Evolutionary conservation across 2,113 vertebrate species (phyloP).

Genomic region (Phrynocephalus versicolor): DNA sequence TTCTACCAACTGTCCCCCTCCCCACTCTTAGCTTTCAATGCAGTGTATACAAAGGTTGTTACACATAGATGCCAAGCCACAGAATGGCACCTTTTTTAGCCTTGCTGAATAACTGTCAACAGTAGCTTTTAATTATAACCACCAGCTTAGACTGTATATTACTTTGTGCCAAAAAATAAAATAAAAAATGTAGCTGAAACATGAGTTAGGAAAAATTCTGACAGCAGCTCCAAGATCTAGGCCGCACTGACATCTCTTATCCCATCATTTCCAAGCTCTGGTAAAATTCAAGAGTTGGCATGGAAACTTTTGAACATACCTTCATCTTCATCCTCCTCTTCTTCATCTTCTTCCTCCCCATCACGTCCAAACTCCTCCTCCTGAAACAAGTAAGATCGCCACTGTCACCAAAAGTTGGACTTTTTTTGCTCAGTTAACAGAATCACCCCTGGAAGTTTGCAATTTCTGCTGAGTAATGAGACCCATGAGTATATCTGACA

Average conservation of each 20-base stretch:
- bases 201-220: not conserved
- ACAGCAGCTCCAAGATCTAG: not conserved
- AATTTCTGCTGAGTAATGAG: not conserved
- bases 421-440: not conserved
- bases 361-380: slow-evolving; percentile 85
- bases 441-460: not conserved
- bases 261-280: not conserved
- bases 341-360: slow-evolving; percentile 82
- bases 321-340: slow-evolving; percentile 85
- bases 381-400: slow-evolving; percentile 58
- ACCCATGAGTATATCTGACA: not conserved
- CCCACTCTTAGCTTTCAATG: not conserved
- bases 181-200: not conserved
- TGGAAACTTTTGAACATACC: slow-evolving; percentile 59
- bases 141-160: not conserved
- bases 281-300: not conserved
- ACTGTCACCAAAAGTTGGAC: not conserved
- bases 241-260: not conserved
- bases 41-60: not conserved
- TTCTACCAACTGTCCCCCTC: not conserved
- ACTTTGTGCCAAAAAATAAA: not conserved
- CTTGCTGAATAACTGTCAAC: not conserved
- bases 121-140: not conserved
- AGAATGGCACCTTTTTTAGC: not conserved
- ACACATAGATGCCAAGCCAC: not conserved